Conservation (phyloP, 2,888 invertebrate species). For the Maniola hyperantus region DNA sequence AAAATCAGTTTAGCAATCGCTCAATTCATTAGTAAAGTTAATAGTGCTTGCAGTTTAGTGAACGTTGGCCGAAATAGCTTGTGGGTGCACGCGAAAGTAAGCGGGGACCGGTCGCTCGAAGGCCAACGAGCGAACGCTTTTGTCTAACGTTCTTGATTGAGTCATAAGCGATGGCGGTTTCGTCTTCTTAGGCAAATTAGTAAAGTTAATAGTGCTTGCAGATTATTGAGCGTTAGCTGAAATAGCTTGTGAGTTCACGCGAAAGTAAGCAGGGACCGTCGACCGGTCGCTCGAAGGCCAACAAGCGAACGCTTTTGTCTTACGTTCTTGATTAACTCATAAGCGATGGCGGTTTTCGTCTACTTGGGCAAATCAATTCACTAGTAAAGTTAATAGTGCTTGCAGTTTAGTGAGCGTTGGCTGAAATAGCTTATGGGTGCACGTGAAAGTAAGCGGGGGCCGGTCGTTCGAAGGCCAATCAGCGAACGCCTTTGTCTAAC, state of each 20-base stretch:
- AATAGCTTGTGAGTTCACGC: conserved; percentile 54
- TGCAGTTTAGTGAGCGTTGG: conserved; percentile 44
- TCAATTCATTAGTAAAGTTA: conserved; percentile 35
- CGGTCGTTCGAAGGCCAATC: conserved; percentile 77
- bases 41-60: conserved; percentile 39
- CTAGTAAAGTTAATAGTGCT: conserved; percentile 36
- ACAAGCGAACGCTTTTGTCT: conserved; percentile 71
- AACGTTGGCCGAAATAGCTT: conserved; percentile 53
- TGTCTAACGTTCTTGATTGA: conserved; percentile 61
- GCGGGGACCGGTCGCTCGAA: conserved; percentile 75
- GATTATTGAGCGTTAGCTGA: conserved; percentile 48
- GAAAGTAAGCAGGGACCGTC: conserved; percentile 79
- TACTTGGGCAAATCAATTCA: conserved; percentile 22
- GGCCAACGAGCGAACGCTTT: conserved; percentile 71
- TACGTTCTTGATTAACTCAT: conserved; percentile 50
- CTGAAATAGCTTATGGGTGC: conserved; percentile 50
- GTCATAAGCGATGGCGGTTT: conserved; percentile 46
- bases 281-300: conserved; percentile 79
- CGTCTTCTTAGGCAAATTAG: conserved; percentile 11
- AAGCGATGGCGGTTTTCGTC: conserved; percentile 43
- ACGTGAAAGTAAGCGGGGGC: conserved; percentile 77
- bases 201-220: conserved; percentile 36
- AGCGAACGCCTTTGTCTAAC: conserved; percentile 72
- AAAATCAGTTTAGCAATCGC: conserved; percentile 35
- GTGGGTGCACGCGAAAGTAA: conserved; percentile 69